phyloP scores from a whole-genome alignment of 2,797 vertebrate species.

The Euthynnus affinis region DNA sequence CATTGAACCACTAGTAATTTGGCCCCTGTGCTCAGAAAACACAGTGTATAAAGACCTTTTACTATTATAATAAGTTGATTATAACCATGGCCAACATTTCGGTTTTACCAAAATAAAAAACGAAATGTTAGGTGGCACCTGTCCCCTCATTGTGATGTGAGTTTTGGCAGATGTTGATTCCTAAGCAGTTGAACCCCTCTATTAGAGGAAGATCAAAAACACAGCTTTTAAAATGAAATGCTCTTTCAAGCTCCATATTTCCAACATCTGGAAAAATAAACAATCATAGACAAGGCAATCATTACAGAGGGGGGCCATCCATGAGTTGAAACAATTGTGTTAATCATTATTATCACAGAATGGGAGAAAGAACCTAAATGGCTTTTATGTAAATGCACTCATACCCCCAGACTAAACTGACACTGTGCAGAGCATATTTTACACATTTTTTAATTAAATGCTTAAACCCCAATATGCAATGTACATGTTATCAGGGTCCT shows the following conservation, averaged over 20 bases:
- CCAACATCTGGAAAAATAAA: constrained; percentile 66
- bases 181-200: constrained; percentile 52
- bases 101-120: constrained; percentile 52
- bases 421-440: no score
- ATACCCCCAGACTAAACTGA: no score
- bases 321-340: no score
- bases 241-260: constrained; percentile 64
- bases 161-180: constrained; percentile 69
- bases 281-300: constrained; percentile 41
- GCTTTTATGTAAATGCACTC: no score
- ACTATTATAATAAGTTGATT: constrained; percentile 60
- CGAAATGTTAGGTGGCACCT: constrained; percentile 58
- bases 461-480: no score
- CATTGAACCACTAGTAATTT: constrained; percentile 51
- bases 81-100: constrained; percentile 39
- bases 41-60: constrained; percentile 34
- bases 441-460: no score
- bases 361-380: no score
- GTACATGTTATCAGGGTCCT: no score
- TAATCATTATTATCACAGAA: no score
- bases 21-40: constrained; percentile 30
- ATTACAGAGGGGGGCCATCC: constrained; percentile 44
- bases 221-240: constrained; percentile 64
- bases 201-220: constrained; percentile 56
- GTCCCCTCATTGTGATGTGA: constrained; percentile 51